Percentiles rank a stretch among this genome's conserved stretches.
phyloP scores from a whole-genome alignment of 1,140 invertebrate genomes.

The Zaprionus taronus region DNA sequence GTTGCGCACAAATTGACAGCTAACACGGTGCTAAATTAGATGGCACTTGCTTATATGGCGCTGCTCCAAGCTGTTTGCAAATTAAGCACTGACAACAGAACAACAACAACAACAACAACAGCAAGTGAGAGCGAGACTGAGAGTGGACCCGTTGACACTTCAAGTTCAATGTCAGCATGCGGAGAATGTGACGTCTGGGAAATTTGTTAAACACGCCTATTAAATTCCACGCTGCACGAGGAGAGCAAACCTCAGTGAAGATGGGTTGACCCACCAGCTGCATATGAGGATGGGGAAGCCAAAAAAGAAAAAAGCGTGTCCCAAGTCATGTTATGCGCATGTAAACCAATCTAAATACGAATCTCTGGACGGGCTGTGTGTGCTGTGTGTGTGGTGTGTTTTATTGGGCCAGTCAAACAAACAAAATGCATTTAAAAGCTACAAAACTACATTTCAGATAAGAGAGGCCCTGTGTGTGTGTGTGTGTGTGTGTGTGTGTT shows the following conservation, averaged over 20 bases:
- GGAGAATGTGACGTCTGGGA: conserved; percentile 44
- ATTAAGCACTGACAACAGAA: conserved; percentile 26
- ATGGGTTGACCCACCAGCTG: conserved; percentile 1
- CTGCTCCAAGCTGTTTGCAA: conserved; percentile 38
- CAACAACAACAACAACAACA: conserved; percentile 19
- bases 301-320: conserved; percentile 51
- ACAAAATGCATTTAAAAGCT: conserved; percentile 83
- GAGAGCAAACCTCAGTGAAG: neutral
- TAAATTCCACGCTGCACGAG: conserved; percentile 58
- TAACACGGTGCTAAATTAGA: conserved; percentile 78
- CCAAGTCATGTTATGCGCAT: conserved; percentile 71
- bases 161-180: conserved; percentile 67
- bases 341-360: conserved; percentile 83
- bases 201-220: conserved; percentile 78
- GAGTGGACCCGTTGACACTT: conserved; percentile 53
- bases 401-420: conserved; percentile 79
- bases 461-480: conserved; percentile 19
- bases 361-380: conserved; percentile 17
- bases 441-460: conserved; percentile 79
- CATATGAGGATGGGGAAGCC: conserved; percentile 11
- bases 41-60: conserved; percentile 47
- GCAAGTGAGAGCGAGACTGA: conserved; percentile 7
- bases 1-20: conserved; percentile 68
- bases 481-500: conserved; percentile 20
- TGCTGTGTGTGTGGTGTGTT: conserved; percentile 48